phyloP scores from a whole-genome alignment of 2,888 invertebrate species.

The Leucophenga maculata region DNA sequence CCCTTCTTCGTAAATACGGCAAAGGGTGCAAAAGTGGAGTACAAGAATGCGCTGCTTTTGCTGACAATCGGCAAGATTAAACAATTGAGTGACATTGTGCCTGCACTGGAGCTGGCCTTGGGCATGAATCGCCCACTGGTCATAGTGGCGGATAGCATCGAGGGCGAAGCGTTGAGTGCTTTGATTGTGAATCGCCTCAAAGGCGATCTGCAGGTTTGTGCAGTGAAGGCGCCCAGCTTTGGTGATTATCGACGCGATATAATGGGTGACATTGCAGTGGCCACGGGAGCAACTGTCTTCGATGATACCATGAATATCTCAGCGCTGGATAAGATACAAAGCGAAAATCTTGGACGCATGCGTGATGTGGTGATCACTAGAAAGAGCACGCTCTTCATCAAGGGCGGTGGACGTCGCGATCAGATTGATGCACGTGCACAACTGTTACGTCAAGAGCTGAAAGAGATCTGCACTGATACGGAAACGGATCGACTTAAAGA shows the following conservation, averaged over 20 bases:
- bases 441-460: conserved; percentile 89
- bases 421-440: conserved; percentile 86
- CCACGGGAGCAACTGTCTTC: conserved; percentile 91
- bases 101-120: conserved; percentile 95
- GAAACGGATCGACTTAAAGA: conserved; percentile 95
- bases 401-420: conserved; percentile 84
- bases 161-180: conserved; percentile 93
- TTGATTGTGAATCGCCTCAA: conserved; percentile 92
- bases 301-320: conserved; percentile 77
- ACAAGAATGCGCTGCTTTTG: conserved; percentile 92
- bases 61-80: conserved; percentile 98
- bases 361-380: conserved; percentile 92
- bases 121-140: conserved; percentile 91
- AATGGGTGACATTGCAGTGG: conserved; percentile 91
- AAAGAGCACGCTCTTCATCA: conserved; percentile 83
- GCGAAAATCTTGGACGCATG: conserved; percentile 87
- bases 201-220: conserved; percentile 92
- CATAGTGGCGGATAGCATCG: conserved; percentile 94
- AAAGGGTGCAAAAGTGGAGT: conserved; percentile 97
- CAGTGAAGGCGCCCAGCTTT: conserved; percentile 95
- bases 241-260: conserved; percentile 94
- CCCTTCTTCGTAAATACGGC: conserved; percentile 98
- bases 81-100: conserved; percentile 94
- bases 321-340: conserved; percentile 89
- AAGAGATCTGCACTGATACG: conserved; percentile 89